Evolutionary conservation across 1,140 invertebrate species (phyloP), one percentile per base, ranked within the genome.

Genomic region (Ladona fulva): DNA sequence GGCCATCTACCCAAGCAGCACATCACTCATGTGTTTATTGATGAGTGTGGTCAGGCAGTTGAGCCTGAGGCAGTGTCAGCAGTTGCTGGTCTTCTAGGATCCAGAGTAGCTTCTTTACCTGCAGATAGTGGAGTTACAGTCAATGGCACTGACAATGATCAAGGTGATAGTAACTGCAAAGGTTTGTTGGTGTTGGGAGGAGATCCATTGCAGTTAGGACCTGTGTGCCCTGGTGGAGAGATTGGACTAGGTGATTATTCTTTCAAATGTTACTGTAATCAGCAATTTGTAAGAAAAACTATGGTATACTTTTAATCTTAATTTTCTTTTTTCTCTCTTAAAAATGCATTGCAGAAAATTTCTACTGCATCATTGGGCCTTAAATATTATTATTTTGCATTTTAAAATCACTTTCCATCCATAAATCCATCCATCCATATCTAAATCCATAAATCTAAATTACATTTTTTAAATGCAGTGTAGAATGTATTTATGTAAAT

Each of bases 201-300:
- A 8, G 97, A 98, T 89, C 96, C 95, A 19, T 87, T 92, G 83
- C 97, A 99, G 85, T 87, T 98, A 42, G 96, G 95, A 0, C 94
- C 96, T 11, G 89, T 97, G 11, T 85, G 96, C 92, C 42, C 86
- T 85, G 74, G 85, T 90, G 77, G 91, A 24, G 83, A 87, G 12
- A 91, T 87, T 82, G 94, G 93, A 24, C 86, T 95, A 29, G 85
- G 88, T 52, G 83, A 89, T 74, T 95, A 94, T 7, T 91, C 91
- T 80, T 82, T 96, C 8, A 89, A 90, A 37, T 8, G 1, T 37
- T 8, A 37, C 29, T 37, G 8, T 37, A 37, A 37, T 37, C 29
- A 37, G 1, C 8, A 5, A 37, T 8, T 37, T 37, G 8, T 37
- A 37, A 8, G 29, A 5, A 37, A 1, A 37, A 8, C 3, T 37